Percentiles rank a stretch among this genome's conserved stretches.
Evolutionary conservation across 2,797 vertebrate species (phyloP).

Genomic region (Alauda arvensis): DNA sequence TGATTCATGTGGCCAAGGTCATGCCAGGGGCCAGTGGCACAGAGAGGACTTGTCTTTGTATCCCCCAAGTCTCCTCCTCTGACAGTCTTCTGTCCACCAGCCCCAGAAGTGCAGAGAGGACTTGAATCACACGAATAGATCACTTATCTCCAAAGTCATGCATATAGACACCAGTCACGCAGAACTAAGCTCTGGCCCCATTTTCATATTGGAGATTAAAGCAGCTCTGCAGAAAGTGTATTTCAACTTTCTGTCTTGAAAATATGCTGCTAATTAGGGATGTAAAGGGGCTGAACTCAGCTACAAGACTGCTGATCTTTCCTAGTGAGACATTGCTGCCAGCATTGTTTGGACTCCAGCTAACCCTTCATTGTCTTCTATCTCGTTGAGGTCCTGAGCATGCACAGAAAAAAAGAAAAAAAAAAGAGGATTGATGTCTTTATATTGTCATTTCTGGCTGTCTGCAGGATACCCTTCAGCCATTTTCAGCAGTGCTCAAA

Average conservation of each 20-base stretch:
- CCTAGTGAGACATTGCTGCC: conserved; percentile 35
- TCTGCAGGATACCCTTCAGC: conserved; percentile 52
- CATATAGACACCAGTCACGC: conserved; percentile 17
- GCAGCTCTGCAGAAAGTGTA: conserved; percentile 39
- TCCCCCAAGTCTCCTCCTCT: not conserved
- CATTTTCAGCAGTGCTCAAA: conserved; percentile 50
- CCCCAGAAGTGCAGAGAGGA: not conserved
- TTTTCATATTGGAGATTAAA: conserved; percentile 38
- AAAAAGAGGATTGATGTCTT: conserved; percentile 47
- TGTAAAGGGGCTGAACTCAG: conserved; percentile 47
- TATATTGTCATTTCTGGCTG: conserved; percentile 51
- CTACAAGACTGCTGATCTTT: conserved; percentile 48
- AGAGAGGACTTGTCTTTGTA: not conserved
- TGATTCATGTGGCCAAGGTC: not conserved
- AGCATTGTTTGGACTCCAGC: conserved; percentile 51
- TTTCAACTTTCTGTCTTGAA: conserved; percentile 58
- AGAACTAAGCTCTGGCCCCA: conserved; percentile 38
- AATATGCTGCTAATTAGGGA: conserved; percentile 59
- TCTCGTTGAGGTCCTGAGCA: conserved; percentile 27
- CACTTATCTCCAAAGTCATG: conserved; percentile 22
- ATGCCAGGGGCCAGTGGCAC: not conserved
- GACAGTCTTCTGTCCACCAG: not conserved
- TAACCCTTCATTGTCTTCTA: conserved; percentile 61
- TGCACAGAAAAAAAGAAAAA: not conserved
- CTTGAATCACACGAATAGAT: not conserved